Percentiles rank a stretch among this genome's conserved stretches.
Evolutionary conservation across 37 sponge, comb jelly and placozoan species (phyloP).

Genomic region (Ephydatia muelleri): DNA sequence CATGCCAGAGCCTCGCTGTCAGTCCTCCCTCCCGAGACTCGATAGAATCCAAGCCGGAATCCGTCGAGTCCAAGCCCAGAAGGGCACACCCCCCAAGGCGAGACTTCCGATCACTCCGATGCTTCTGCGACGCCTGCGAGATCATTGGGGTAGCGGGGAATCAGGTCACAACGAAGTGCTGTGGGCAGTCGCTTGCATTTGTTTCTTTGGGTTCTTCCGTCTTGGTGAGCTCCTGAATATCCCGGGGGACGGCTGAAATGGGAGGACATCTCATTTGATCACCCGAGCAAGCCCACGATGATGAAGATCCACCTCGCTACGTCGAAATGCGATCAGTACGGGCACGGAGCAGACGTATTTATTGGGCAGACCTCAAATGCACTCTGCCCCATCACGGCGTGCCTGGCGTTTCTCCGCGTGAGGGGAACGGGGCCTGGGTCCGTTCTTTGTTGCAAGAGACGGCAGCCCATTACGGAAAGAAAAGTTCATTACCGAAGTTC

Average conservation of each 20-base stretch:
- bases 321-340: background rate
- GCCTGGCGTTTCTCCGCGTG: background rate
- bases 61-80: background rate
- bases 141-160: background rate
- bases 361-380: background rate
- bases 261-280: no score
- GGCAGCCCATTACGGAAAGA: background rate
- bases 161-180: background rate
- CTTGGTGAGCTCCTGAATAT: no score
- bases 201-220: no score
- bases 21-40: conserved; percentile 41
- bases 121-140: background rate
- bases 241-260: no score
- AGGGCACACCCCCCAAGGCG: background rate
- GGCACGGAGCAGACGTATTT: background rate
- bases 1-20: conserved; percentile 27
- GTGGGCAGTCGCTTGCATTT: no score
- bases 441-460: background rate
- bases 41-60: conserved; percentile 45
- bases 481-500: background rate
- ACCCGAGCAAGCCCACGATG: background rate
- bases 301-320: background rate
- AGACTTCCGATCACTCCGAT: conserved; percentile 47
- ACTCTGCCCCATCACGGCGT: background rate
- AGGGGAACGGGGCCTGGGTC: background rate